A percentile compares a stretch with the other conserved stretches of the same genome.
phyloP scores from a whole-genome alignment of 1,140 invertebrate genomes.

The Drosophila kikkawai region DNA sequence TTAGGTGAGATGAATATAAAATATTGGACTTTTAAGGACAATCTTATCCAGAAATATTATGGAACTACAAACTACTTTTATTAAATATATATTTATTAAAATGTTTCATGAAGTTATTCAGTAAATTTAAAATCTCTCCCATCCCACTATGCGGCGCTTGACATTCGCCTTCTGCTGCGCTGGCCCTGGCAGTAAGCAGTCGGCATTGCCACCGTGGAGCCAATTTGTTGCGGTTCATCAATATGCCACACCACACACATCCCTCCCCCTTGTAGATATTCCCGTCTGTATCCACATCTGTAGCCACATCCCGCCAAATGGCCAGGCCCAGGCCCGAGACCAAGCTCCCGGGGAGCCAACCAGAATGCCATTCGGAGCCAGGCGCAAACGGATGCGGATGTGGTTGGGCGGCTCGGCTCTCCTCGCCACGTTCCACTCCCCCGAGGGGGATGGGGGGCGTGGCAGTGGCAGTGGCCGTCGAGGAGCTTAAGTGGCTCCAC shows the following conservation, averaged over 20 bases:
- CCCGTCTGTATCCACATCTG: slow-evolving; percentile 23
- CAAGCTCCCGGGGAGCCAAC: slow-evolving; percentile 45
- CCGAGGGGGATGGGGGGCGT: slow-evolving; percentile 3
- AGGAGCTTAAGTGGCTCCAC: slow-evolving; percentile 78
- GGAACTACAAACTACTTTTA: no score
- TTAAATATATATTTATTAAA: background rate
- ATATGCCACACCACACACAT: slow-evolving; percentile 74
- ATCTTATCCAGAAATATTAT: accelerated
- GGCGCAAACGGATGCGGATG: slow-evolving; percentile 57
- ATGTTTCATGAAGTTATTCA: background rate
- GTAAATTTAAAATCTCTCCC: background rate
- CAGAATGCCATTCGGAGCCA: slow-evolving; percentile 56
- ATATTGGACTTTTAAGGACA: background rate
- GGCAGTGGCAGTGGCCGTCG: slow-evolving; percentile 20
- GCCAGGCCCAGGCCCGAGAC: slow-evolving; percentile 7
- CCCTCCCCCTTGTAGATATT: slow-evolving; percentile 7
- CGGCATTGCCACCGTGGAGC: slow-evolving; percentile 62
- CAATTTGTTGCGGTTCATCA: slow-evolving; percentile 82
- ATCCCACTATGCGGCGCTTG: slow-evolving; percentile 54
- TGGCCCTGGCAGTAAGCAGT: slow-evolving; percentile 23
- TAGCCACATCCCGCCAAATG: slow-evolving; percentile 35
- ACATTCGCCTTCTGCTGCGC: slow-evolving; percentile 30
- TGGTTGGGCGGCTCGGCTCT: slow-evolving; percentile 33
- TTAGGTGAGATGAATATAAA: no score
- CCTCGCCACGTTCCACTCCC: background rate